Base-by-base conservation (phyloP, 2,113 vertebrate genomes). In the Callorhinus ursinus region DNA sequence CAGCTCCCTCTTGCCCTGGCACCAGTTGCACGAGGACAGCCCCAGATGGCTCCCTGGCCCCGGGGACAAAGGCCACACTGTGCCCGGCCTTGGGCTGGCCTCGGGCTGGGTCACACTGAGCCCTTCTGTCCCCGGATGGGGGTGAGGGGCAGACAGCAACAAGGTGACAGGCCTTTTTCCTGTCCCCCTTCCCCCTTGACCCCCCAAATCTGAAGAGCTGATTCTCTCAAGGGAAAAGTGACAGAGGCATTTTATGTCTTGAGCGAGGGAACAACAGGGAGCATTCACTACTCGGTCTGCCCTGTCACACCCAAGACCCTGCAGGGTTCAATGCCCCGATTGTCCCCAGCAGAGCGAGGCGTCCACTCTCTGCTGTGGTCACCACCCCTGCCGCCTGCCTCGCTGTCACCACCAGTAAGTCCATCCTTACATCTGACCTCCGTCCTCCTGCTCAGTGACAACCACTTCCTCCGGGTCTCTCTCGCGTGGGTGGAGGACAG, bases 1-100 rank as follows among this genome's bases (percentile, higher is more conserved):
- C n/a, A 21, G 89, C 46, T 63, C 67, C 69, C n/a, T 82, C 95
- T 90, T 92, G 51, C 77, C 97, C 98, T 97, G 97, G 94, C 97
- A 98, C 97, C 96, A 81, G 59, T 97, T 85, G 93, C 69, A 79
- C 90, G 90, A 69, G 92, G 97, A 97, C 96, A 98, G 96, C 67
- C 97, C 97, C 97, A 96, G 97, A 97, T 98, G 97, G 93, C 96
- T 98, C 95, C 93, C 89, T 90, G 94, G 95, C 93, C 95, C 93
- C 4, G 14, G 61, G 97, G 96, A 98, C 97, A 98, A 98, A 98
- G 97, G 96, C 97, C 90, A 96, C 88, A 83, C 97, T 98, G 97
- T 98, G 97, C 90, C 93, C 15, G 15, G 94, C 95, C 76, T 95
- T 83, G 81, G 94, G 77, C 88, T 88, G 93, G 96, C 97, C 83